A percentile compares a stretch with the other conserved stretches of the same genome.
Conservation (phyloP, 2,888 invertebrate species). For the Galerucella pusilla region DNA sequence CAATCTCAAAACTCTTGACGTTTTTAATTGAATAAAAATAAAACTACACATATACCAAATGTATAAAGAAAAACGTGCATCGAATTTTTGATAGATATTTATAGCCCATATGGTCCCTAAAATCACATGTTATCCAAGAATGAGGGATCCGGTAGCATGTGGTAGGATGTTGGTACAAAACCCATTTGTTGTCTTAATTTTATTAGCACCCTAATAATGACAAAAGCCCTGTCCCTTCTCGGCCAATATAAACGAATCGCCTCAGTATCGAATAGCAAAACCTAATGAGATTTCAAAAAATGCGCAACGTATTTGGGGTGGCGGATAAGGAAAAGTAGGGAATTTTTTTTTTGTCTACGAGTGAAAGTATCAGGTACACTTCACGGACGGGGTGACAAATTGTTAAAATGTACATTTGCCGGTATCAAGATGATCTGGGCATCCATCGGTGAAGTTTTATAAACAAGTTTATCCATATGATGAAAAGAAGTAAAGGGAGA, state of each 20-base stretch:
- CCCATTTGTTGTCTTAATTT: slow-evolving; percentile 64
- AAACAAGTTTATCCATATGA: too few species aligned
- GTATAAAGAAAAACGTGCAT: neutral
- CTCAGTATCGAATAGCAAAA: slow-evolving; percentile 44
- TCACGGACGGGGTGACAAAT: neutral
- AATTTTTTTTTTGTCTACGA: slow-evolving; percentile 5
- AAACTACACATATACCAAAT: neutral
- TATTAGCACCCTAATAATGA: slow-evolving; percentile 60
- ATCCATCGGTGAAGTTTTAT: too few species aligned
- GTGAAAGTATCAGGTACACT: neutral
- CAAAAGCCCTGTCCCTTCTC: slow-evolving; percentile 30
- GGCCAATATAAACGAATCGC: slow-evolving; percentile 37
- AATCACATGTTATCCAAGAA: slow-evolving; percentile 30
- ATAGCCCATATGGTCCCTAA: slow-evolving; percentile 12
- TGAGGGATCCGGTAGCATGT: slow-evolving; percentile 56
- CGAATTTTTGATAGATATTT: slow-evolving; percentile 15
- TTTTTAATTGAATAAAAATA: neutral
- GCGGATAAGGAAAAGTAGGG: neutral
- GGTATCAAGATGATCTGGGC: too few species aligned
- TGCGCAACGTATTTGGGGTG: slow-evolving; percentile 13
- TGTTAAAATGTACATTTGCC: too few species aligned
- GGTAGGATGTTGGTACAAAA: slow-evolving; percentile 52
- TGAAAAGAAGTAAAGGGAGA: too few species aligned
- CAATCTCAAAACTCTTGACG: neutral
- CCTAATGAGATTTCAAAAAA: slow-evolving; percentile 34